Conservation (phyloP, 2,113 vertebrate genomes). For the Apteryx mantelli region DNA sequence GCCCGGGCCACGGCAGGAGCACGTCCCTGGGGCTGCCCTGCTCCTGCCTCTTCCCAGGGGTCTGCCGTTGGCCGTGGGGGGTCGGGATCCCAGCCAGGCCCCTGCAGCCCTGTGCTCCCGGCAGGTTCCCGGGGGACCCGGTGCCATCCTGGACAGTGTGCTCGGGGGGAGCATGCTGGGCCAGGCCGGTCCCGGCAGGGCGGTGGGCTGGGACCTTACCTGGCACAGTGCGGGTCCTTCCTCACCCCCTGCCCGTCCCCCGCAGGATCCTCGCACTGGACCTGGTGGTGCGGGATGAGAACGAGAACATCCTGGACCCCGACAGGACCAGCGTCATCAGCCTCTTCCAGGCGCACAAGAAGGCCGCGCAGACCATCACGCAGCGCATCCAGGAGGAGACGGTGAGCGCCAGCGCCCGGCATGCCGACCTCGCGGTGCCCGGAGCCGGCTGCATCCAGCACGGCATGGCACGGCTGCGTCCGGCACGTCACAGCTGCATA, state of each 20-base stretch:
- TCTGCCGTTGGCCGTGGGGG: background rate
- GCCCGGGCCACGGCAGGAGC: background rate
- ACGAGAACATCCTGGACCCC: constrained; percentile 66
- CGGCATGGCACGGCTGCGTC: background rate
- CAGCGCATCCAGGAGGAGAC: constrained; percentile 55
- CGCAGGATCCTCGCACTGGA: constrained; percentile 48
- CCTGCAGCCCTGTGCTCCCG: too few relatives aligned
- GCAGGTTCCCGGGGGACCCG: too few relatives aligned
- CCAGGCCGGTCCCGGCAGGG: accelerated
- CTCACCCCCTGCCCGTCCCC: accelerated
- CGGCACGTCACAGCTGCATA: too few relatives aligned
- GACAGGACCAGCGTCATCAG: constrained; percentile 66
- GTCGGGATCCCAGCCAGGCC: accelerated
- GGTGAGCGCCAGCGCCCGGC: background rate
- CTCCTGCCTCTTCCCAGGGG: background rate
- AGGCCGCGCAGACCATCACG: background rate
- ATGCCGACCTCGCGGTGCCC: accelerated
- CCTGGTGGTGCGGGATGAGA: constrained; percentile 66
- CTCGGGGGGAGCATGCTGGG: background rate
- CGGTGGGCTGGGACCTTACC: too few relatives aligned
- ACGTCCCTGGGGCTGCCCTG: accelerated
- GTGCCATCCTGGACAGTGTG: background rate
- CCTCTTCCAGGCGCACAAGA: constrained; percentile 63
- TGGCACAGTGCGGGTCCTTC: background rate
- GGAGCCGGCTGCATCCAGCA: accelerated